A percentile compares a stretch with the other conserved stretches of the same genome.
These are phyloP conservation scores for Drosophila rhopaloa DNA, from an alignment of 1,140 invertebrate genomes.

Conservation along the genomic window DNA sequence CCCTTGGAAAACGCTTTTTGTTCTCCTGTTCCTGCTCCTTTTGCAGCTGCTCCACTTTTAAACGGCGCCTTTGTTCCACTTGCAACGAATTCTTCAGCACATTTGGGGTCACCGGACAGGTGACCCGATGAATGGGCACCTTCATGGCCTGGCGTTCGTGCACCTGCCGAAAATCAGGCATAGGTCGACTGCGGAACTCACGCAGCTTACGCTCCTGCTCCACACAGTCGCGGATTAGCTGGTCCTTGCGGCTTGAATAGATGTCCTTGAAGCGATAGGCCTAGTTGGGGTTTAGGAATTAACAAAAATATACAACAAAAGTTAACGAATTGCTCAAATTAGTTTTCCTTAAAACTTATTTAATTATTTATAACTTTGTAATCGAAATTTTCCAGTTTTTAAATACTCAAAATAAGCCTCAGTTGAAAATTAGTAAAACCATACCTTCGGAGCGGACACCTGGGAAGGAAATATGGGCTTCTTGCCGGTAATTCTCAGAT, in stretches of 20 bases:
- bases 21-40: slow-evolving; percentile 33
- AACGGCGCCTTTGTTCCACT: slow-evolving; percentile 28
- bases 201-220: slow-evolving; percentile 53
- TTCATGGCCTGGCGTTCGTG: slow-evolving; percentile 34
- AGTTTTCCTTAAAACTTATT: too few relatives aligned
- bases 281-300: not conserved
- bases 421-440: not conserved
- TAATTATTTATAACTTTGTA: too few relatives aligned
- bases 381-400: too few relatives aligned
- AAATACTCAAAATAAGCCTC: too few relatives aligned
- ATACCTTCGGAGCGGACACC: not conserved
- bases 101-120: slow-evolving; percentile 59
- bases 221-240: slow-evolving; percentile 7
- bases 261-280: slow-evolving; percentile 69
- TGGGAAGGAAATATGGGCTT: slow-evolving; percentile 1
- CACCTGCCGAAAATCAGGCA: slow-evolving; percentile 59
- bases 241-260: slow-evolving; percentile 53
- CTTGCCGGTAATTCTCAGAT: not conserved
- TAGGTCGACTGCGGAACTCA: slow-evolving; percentile 63
- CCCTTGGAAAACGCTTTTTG: not conserved
- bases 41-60: slow-evolving; percentile 17
- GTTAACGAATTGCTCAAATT: too few relatives aligned
- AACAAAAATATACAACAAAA: too few relatives aligned
- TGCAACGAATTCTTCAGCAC: slow-evolving; percentile 46
- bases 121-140: slow-evolving; percentile 38